A percentile compares a stretch with the other conserved stretches of the same genome.
These are phyloP conservation scores for Phylloscopus trochilus DNA, from an alignment of 2,113 vertebrate genomes.

Conservation along the genomic window DNA sequence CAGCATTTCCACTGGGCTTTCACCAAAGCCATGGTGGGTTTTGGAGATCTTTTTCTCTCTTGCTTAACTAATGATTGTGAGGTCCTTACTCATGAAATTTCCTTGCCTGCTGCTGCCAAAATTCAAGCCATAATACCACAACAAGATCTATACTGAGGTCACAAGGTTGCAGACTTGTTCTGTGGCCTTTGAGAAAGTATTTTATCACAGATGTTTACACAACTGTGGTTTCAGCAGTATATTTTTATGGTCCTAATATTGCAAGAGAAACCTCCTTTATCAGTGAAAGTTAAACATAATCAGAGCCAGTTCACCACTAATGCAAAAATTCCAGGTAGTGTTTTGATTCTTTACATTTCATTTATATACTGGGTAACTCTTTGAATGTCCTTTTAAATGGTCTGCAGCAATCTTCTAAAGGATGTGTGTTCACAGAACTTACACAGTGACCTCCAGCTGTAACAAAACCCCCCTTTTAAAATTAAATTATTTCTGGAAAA, in stretches of 20 bases:
- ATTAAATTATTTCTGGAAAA: background rate
- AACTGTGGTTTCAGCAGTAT: background rate
- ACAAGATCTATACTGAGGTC: background rate
- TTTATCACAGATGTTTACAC: background rate
- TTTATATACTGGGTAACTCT: background rate
- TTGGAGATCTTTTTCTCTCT: background rate
- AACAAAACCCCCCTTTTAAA: background rate
- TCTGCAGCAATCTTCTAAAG: background rate
- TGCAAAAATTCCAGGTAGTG: background rate
- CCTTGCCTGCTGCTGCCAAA: background rate
- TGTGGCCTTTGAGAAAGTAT: background rate
- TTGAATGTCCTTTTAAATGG: background rate
- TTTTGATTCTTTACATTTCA: background rate
- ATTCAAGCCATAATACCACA: background rate
- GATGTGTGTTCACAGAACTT: background rate
- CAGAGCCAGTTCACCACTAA: background rate
- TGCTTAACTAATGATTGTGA: background rate
- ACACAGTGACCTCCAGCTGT: background rate
- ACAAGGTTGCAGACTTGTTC: background rate
- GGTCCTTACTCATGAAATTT: background rate
- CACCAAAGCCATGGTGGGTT: background rate
- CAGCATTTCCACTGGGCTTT: background rate
- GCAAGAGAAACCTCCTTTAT: background rate
- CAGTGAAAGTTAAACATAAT: background rate
- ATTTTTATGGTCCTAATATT: background rate